Conservation (phyloP, 2,888 invertebrate genomes). For the Drosophila paucipuncta region DNA sequence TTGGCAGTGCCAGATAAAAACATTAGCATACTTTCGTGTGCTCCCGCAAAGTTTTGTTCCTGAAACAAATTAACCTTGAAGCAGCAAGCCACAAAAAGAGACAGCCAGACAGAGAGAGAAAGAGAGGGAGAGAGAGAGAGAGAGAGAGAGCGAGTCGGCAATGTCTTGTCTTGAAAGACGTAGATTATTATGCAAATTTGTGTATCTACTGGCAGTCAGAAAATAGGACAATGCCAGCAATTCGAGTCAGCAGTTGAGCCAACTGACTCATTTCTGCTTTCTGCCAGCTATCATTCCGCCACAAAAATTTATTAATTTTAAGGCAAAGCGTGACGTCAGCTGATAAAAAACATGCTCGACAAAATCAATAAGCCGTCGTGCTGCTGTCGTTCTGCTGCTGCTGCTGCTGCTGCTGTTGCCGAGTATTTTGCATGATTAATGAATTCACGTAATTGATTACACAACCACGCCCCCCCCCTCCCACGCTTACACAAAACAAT, state of each 20-base stretch:
- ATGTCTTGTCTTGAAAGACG: slow-evolving; percentile 28
- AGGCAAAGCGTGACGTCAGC: slow-evolving; percentile 61
- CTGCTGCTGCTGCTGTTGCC: slow-evolving; percentile 30
- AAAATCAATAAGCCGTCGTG: slow-evolving; percentile 69
- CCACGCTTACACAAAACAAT: slow-evolving; percentile 7
- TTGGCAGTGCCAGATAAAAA: slow-evolving; percentile 46
- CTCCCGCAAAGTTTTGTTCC: slow-evolving; percentile 57
- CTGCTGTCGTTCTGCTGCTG: slow-evolving; percentile 16
- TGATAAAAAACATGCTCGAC: slow-evolving; percentile 61
- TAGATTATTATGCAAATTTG: slow-evolving; percentile 75
- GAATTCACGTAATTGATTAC: slow-evolving; percentile 77
- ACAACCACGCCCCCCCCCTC: slow-evolving; percentile 48
- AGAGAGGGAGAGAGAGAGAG: neutral
- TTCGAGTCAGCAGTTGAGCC: slow-evolving; percentile 12
- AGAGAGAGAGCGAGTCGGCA: slow-evolving; percentile 3
- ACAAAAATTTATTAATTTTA: slow-evolving; percentile 72
- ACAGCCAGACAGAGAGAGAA: too few species aligned
- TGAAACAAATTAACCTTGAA: slow-evolving; percentile 77
- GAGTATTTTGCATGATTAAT: slow-evolving; percentile 79
- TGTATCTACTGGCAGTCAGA: slow-evolving; percentile 22
- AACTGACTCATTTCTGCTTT: slow-evolving; percentile 14
- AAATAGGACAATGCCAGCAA: slow-evolving; percentile 56
- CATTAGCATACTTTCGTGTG: slow-evolving; percentile 72
- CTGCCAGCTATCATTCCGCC: slow-evolving; percentile 2
- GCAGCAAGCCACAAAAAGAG: neutral